Conservation (phyloP, 1,140 invertebrate species). For the Tetramorium alpestre region DNA sequence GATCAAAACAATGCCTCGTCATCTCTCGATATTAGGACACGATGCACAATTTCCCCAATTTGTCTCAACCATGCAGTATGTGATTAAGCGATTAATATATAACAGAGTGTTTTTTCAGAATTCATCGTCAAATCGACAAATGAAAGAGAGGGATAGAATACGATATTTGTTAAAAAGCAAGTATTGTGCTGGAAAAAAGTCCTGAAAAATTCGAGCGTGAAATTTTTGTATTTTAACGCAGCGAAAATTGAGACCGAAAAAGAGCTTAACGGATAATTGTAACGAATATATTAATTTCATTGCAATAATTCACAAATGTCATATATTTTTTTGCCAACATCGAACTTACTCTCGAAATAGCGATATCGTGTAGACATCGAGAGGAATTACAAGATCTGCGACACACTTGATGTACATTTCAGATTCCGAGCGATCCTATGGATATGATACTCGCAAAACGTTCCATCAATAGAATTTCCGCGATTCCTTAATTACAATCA, state of each 20-base stretch:
- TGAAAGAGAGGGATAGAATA: background rate
- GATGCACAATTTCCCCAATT: conserved; percentile 13
- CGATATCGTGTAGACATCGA: background rate
- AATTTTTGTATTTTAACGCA: conserved; percentile 6
- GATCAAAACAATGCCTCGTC: background rate
- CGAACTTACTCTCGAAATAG: background rate
- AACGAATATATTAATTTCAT: background rate
- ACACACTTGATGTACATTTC: background rate
- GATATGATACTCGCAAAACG: background rate
- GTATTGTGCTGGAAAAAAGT: background rate
- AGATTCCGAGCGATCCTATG: background rate
- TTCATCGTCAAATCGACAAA: background rate
- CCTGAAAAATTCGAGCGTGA: background rate
- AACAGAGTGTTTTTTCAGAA: background rate
- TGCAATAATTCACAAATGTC: background rate
- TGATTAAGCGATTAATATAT: conserved; percentile 18
- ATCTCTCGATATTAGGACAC: conserved; percentile 4
- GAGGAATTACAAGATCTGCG: background rate
- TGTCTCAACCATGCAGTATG: conserved; percentile 9
- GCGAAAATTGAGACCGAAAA: background rate
- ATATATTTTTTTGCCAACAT: background rate
- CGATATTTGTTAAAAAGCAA: background rate
- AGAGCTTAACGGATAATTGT: background rate
- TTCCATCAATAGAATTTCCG: background rate
- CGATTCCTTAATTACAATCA: background rate